Evolutionary conservation across 2,797 vertebrate species (phyloP).

Genomic region (Sebastes alutus): DNA sequence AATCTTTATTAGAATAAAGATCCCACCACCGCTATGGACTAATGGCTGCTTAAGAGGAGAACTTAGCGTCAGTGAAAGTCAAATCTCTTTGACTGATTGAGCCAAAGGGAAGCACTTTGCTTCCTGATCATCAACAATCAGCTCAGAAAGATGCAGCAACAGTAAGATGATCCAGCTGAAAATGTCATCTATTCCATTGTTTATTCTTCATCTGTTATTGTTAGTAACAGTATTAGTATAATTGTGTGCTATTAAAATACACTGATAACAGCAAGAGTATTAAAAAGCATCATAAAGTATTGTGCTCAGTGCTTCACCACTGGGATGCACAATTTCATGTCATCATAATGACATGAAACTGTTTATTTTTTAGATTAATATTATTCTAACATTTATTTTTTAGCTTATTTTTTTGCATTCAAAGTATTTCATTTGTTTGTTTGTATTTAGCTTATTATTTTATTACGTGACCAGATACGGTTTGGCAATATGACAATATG

Average conservation of each 20-base stretch:
- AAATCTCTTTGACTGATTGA: slow-evolving; percentile 37
- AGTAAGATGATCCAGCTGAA: background rate
- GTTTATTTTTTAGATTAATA: background rate
- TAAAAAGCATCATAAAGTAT: background rate
- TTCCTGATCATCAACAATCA: slow-evolving; percentile 19
- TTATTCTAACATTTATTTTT: background rate
- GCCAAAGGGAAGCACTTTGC: slow-evolving; percentile 22
- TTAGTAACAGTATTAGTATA: background rate
- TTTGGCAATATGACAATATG: background rate
- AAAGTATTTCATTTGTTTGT: background rate
- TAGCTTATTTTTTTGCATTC: background rate
- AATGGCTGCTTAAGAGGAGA: slow-evolving; percentile 41
- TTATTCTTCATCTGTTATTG: background rate
- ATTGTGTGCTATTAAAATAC: background rate
- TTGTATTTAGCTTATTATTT: background rate
- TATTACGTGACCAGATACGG: background rate
- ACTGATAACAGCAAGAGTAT: background rate
- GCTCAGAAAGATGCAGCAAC: background rate
- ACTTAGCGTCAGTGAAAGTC: slow-evolving; percentile 24
- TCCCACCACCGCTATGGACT: background rate
- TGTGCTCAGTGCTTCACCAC: background rate
- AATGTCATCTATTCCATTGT: background rate
- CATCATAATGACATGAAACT: background rate
- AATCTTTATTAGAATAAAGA: slow-evolving; percentile 43
- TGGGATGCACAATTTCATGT: too few relatives aligned